phyloP scores from a whole-genome alignment of 2,797 vertebrate genomes.

The Pachyuromys duprasi region DNA sequence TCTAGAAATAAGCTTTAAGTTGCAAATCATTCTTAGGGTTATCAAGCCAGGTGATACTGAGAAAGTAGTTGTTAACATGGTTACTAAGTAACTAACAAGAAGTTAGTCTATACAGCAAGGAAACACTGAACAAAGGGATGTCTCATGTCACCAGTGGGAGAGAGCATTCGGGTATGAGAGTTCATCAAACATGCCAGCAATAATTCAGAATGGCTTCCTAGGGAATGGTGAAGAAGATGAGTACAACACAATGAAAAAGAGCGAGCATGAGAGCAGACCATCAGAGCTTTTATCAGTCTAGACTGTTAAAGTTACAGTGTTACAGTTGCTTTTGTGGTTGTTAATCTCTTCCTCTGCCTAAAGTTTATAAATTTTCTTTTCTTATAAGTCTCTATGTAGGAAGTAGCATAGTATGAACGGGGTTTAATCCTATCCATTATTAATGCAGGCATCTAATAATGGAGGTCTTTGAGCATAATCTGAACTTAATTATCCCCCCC shows the following conservation, averaged over 20 bases:
- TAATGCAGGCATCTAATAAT: neutral
- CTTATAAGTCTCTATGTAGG: neutral
- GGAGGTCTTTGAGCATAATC: neutral
- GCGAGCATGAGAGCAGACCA: neutral
- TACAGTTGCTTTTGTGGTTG: too few species aligned
- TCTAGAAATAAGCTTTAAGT: neutral
- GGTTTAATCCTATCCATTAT: neutral
- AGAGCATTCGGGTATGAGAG: neutral
- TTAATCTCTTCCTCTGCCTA: neutral
- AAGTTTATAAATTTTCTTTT: neutral
- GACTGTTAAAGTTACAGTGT: too few species aligned
- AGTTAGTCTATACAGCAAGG: neutral
- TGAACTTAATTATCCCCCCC: rapidly evolving
- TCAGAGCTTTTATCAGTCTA: neutral
- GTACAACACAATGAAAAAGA: neutral
- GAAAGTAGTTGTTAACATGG: neutral
- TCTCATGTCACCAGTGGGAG: neutral
- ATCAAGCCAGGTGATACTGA: neutral
- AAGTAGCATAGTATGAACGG: too few species aligned
- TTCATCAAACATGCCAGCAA: neutral
- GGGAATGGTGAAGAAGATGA: neutral
- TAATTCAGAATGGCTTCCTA: neutral
- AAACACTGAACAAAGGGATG: neutral
- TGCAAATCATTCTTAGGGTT: neutral
- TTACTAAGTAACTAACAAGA: neutral